Evolutionary conservation across 2,888 invertebrate species (phyloP).

Genomic region (Leucoma salicis): DNA sequence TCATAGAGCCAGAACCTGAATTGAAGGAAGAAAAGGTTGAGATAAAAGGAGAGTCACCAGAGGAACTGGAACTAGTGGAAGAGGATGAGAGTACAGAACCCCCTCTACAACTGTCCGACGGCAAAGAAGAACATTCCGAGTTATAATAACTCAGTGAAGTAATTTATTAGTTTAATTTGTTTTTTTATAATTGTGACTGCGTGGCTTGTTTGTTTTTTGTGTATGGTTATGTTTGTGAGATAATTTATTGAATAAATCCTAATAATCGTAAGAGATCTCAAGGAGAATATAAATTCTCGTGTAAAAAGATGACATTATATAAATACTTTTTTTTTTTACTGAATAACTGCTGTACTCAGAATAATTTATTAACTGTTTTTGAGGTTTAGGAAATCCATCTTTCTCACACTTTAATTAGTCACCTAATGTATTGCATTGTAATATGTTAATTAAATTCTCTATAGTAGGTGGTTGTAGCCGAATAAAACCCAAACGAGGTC

Average conservation of each 20-base stretch:
- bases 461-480: too few species aligned
- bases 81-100: constrained; percentile 33
- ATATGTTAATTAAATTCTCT: too few species aligned
- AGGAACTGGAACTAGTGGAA: constrained; percentile 6
- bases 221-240: constrained; percentile 15
- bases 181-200: constrained; percentile 57
- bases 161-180: constrained; percentile 69
- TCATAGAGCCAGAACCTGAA: constrained; percentile 41
- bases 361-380: too few species aligned
- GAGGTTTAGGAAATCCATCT: too few species aligned
- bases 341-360: too few species aligned
- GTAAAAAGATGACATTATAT: too few species aligned
- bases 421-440: too few species aligned
- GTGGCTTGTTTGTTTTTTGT: constrained; percentile 67
- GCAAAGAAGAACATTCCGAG: constrained; percentile 69
- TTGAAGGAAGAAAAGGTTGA: constrained; percentile 42
- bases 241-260: constrained; percentile 9
- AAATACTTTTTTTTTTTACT: too few species aligned
- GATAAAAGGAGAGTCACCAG: constrained; percentile 44
- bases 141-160: constrained; percentile 68
- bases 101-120: constrained; percentile 26
- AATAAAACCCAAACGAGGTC: too few species aligned
- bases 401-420: too few species aligned
- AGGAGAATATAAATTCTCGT: too few species aligned
- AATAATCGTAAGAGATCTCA: constrained; percentile 7